Conservation (phyloP, 2,888 invertebrate genomes). For the Zygaena filipendulae region DNA sequence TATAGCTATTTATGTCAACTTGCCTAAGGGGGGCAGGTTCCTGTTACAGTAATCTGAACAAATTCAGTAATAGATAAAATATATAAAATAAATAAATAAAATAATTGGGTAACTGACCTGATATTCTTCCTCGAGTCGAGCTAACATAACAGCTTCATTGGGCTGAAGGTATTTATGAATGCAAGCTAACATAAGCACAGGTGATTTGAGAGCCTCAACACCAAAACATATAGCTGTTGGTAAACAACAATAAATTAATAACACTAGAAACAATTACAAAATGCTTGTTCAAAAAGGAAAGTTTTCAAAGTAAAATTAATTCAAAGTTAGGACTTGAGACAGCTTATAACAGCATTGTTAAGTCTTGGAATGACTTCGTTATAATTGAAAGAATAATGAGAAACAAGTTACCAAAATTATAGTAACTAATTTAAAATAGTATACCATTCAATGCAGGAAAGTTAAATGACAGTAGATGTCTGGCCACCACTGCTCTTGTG, state of each 20-base stretch:
- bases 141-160: conserved; percentile 83
- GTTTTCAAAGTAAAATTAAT: background rate
- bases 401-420: background rate
- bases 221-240: conserved; percentile 83
- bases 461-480: conserved; percentile 84
- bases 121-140: conserved; percentile 92
- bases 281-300: too few species aligned
- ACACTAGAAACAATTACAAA: conserved; percentile 2
- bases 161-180: conserved; percentile 81
- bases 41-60: too few species aligned
- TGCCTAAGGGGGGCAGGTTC: too few species aligned
- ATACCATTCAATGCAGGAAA: conserved; percentile 86
- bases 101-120: conserved; percentile 78
- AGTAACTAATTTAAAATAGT: conserved; percentile 8
- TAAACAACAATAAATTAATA: conserved; percentile 8
- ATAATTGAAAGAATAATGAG: conserved; percentile 1
- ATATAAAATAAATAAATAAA: too few species aligned
- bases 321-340: too few species aligned
- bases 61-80: too few species aligned
- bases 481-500: conserved; percentile 75
- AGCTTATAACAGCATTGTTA: too few species aligned
- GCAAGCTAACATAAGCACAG: conserved; percentile 86
- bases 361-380: too few species aligned
- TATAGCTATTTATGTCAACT: too few species aligned
- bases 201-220: conserved; percentile 90